phyloP scores from a whole-genome alignment of 2,113 vertebrate species.

The Malurus elegans region DNA sequence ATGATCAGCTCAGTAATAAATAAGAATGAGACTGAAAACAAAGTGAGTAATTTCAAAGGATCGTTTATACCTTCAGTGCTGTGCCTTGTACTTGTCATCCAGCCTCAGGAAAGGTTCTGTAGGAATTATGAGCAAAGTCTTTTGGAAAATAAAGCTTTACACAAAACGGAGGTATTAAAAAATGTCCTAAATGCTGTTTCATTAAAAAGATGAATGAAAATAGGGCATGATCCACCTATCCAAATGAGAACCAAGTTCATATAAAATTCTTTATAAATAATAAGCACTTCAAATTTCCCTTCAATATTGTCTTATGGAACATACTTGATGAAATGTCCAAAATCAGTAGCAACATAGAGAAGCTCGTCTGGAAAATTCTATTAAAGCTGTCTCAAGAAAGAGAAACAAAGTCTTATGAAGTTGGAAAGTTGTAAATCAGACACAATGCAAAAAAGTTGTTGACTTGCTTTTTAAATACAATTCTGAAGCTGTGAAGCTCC shows the following conservation, averaged over 20 bases:
- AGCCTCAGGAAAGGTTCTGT: background rate
- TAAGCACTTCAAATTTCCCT: background rate
- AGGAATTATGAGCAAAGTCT: background rate
- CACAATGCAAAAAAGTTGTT: background rate
- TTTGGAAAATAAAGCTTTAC: background rate
- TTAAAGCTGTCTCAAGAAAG: background rate
- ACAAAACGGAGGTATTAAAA: background rate
- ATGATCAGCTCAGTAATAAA: background rate
- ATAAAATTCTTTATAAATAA: background rate
- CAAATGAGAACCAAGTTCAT: background rate
- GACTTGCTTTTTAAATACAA: background rate
- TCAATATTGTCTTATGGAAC: background rate
- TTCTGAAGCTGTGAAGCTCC: background rate
- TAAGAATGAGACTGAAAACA: background rate
- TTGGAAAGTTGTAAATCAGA: background rate
- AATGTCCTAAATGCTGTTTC: background rate
- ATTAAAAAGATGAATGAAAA: background rate
- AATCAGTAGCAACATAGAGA: background rate
- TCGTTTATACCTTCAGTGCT: background rate
- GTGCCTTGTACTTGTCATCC: background rate
- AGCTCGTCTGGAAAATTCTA: background rate
- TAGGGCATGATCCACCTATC: rapidly evolving
- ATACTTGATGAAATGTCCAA: background rate
- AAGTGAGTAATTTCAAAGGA: background rate
- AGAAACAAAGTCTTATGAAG: background rate